Evolutionary conservation across 2,797 vertebrate genomes (phyloP), one percentile per base, ranked within the genome.

Genomic region (Cyprinella venusta): DNA sequence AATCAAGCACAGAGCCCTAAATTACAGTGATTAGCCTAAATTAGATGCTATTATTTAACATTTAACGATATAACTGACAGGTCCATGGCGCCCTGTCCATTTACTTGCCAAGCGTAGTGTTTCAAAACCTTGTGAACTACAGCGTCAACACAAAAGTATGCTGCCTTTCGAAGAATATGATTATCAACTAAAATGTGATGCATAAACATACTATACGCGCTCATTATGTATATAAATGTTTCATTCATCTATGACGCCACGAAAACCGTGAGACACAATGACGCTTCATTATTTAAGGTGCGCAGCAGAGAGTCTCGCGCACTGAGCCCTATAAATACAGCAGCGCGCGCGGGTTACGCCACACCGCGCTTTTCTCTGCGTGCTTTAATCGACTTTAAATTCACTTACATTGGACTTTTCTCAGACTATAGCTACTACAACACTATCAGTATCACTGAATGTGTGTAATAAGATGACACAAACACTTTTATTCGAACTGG

Each of bases 291-390:
- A 59, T 42, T 76, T 26, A 76, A 15, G 36, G 33, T 38, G 7
- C 26, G 45, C 33, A 54, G n/a, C 7, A 68, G n/a, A 6, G 48
- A 24, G 19, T 54, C 74, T 56, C 74, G 74, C n/a, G 4, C 59
- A 45, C 16, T 3, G 77, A 8, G n/a, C 45, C 13, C 79, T 81
- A 81, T 81, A 81, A 81, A 81, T 81, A 82, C 71, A 42, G 71
- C n/a, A 33, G 68, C 8, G 54, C 65, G 79, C 68, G 54, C 40
- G 1, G 8, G 12, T 45, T 40, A 63, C 68, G 12, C 33, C 36
- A 19, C 61, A 52, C n/a, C 1, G 16, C 36, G 5, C 5, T 2
- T 30, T 4, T 19, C 24, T 63, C 18, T 2, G 9, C 0, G 18
- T 19, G 36, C 6, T 21, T 70, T 6, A 6, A 19, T 12, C 64